Base-by-base conservation (phyloP, 2,113 vertebrate species). In the Ctenomys sociabilis region DNA sequence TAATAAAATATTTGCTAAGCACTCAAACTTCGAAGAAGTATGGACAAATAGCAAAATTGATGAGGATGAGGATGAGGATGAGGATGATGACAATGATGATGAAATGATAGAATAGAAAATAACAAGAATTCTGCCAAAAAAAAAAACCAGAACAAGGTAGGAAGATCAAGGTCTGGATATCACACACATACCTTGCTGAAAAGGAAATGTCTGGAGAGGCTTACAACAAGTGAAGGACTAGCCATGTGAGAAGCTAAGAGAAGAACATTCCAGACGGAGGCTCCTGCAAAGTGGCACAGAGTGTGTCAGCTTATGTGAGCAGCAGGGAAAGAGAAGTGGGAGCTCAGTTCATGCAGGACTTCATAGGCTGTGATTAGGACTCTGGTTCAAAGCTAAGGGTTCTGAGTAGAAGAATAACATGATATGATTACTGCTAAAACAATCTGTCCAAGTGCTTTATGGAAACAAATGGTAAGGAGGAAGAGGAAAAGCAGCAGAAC, bases 1-100 rank as follows among this genome's bases (percentile, higher is more conserved):
- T 95, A 81, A 92, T 84, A 35, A 85, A 68, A 84, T 91, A 72
- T 90, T 88, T 66, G 30, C 19, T 95, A 52, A 82, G 37, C 17
- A 66, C 17, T 28, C 59, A 92, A 52, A 70, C 19, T 68, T 90
- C 19, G 40, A 24, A 19, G 10, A 54, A 54, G 45, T 64, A 17
- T 10, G 6, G 16, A 80, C 26, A 93, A 66, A 87, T 11, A 92
- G 35, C 2, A 32, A 87, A 78, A 11, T n/a, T 40, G 81, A 68
- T 32, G 85, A 16, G 26, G 54, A 30, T 43, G 85, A 78, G 1
- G 37, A 21, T 14, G 13, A 35, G 28, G n/a, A n/a, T 16, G 43
- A 28, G 7, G 43, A 26, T 26, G 43, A 75, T 6, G 43, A 28
- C 49, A 7, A 30, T 43, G 85, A 78, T 1, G 37, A 22, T 12